These are phyloP conservation scores for Hystrix cristata DNA, from an alignment of 2,113 vertebrate species.

Conservation along the genomic window DNA sequence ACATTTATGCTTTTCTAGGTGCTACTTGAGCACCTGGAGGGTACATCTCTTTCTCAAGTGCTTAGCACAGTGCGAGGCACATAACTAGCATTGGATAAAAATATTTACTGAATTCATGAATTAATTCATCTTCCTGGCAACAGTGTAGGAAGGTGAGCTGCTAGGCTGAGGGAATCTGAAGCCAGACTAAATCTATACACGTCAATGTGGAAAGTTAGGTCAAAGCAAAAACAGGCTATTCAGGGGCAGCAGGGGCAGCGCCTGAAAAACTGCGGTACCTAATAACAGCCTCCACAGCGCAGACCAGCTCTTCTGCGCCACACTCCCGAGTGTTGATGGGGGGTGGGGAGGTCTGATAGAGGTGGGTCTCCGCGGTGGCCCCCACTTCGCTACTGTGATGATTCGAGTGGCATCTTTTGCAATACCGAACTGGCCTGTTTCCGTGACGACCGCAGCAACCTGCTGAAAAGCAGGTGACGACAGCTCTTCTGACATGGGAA, in stretches of 20 bases:
- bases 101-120: background rate
- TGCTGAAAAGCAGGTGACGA: slow-evolving; percentile 99
- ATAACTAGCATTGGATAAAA: slow-evolving; percentile 7
- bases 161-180: background rate
- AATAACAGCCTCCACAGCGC: slow-evolving; percentile 98
- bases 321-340: slow-evolving; percentile 99
- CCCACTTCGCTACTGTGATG: slow-evolving; percentile 98
- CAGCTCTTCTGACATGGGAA: slow-evolving; percentile 97
- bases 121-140: background rate
- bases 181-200: too few relatives aligned
- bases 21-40: background rate
- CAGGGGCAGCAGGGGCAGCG: background rate
- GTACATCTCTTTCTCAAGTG: background rate
- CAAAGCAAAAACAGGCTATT: background rate
- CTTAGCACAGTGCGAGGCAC: background rate
- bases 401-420: slow-evolving; percentile 98
- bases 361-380: slow-evolving; percentile 94
- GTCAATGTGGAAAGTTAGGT: background rate
- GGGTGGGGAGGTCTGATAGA: slow-evolving; percentile 98
- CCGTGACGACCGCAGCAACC: slow-evolving; percentile 98
- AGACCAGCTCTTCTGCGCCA: slow-evolving; percentile 98
- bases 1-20: background rate
- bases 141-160: background rate
- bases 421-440: slow-evolving; percentile 98
- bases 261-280: slow-evolving; percentile 88